Percentiles rank a stretch among this genome's conserved stretches.
Conservation (phyloP, 2,797 vertebrate genomes). For the Dromococcyx pavoninus region DNA sequence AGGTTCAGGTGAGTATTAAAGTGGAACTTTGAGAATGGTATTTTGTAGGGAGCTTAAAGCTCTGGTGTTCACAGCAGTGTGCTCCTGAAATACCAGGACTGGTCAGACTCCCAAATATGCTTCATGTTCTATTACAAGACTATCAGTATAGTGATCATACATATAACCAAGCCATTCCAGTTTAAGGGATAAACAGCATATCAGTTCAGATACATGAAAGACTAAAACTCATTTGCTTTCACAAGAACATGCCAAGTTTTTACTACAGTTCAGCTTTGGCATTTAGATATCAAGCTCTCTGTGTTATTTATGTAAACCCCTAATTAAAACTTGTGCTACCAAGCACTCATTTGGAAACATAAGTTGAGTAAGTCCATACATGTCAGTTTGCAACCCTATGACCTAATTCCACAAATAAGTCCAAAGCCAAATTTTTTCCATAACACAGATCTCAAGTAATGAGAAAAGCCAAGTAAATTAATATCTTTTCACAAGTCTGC, state of each 20-base stretch:
- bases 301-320: neutral
- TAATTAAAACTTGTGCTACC: neutral
- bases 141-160: neutral
- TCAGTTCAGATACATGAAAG: neutral
- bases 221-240: neutral
- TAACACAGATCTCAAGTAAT: neutral
- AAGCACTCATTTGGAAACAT: neutral
- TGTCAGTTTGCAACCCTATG: neutral
- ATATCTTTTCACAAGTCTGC: neutral
- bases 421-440: neutral
- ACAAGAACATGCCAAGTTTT: neutral
- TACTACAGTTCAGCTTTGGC: neutral
- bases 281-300: neutral
- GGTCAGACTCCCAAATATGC: neutral
- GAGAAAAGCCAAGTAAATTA: neutral
- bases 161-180: neutral
- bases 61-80: neutral
- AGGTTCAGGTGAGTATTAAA: neutral
- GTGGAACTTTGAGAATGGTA: neutral
- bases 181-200: neutral
- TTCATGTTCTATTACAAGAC: neutral
- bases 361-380: neutral
- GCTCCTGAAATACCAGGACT: neutral
- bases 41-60: neutral
- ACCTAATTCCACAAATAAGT: neutral